A percentile compares a stretch with the other conserved stretches of the same genome.
phyloP scores from a whole-genome alignment of 1,140 invertebrate species.

The Dolichoris vasculosae region DNA sequence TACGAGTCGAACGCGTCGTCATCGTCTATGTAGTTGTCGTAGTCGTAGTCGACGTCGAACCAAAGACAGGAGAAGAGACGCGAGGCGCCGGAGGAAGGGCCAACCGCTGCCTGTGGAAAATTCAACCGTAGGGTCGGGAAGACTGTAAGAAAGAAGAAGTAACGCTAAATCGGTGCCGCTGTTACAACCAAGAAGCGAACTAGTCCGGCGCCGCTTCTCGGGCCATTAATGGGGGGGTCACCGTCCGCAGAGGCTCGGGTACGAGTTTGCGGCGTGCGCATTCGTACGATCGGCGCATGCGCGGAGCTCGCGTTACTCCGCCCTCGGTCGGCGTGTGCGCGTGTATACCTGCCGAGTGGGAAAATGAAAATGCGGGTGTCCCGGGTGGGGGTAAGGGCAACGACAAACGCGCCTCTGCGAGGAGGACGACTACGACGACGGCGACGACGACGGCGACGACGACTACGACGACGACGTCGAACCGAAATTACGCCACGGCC shows the following conservation, averaged over 20 bases:
- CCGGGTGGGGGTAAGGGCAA: conserved; percentile 17
- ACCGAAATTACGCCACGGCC: conserved; percentile 15
- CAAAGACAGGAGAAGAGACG: too few relatives aligned
- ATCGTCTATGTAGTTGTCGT: too few relatives aligned
- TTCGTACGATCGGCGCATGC: conserved; percentile 38
- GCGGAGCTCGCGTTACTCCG: conserved; percentile 11
- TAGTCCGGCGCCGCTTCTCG: not conserved
- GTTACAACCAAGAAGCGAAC: too few relatives aligned
- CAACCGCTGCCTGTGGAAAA: too few relatives aligned
- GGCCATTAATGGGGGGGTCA: not conserved
- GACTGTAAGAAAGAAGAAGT: too few relatives aligned
- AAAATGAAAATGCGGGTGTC: not conserved
- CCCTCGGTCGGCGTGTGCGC: not conserved
- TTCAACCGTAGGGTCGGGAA: too few relatives aligned
- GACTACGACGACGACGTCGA: not conserved
- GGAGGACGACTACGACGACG: too few relatives aligned
- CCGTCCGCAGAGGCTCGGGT: not conserved
- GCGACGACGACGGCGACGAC: too few relatives aligned
- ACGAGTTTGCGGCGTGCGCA: conserved; percentile 7
- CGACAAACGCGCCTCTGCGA: conserved; percentile 4
- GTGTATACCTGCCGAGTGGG: conserved; percentile 11
- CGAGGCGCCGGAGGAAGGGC: too few relatives aligned
- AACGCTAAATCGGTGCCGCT: too few relatives aligned
- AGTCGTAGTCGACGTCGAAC: too few relatives aligned
- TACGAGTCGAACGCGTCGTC: too few relatives aligned